A percentile compares a stretch with the other conserved stretches of the same genome.
Conservation (phyloP, 2,797 vertebrate genomes). For the Gobio occitaniae region DNA sequence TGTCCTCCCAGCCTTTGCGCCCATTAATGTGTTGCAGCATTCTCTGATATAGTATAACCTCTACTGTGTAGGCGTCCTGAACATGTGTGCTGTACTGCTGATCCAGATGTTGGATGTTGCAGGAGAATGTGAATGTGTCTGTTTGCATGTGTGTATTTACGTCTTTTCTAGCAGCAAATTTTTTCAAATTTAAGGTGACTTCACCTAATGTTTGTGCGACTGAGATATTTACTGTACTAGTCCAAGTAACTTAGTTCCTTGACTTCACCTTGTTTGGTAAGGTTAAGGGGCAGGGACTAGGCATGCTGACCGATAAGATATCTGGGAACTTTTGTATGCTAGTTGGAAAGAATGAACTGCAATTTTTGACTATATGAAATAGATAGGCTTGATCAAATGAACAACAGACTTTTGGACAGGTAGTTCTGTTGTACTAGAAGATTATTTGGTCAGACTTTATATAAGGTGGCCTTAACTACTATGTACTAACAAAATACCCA, state of each 20-base stretch:
- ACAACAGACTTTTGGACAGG: neutral
- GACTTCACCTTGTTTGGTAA: neutral
- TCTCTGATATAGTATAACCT: neutral
- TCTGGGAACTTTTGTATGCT: slow-evolving; percentile 2
- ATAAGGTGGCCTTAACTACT: neutral
- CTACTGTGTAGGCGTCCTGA: slow-evolving; percentile 39
- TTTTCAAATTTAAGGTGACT: slow-evolving; percentile 8
- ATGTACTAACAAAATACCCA: neutral
- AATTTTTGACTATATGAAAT: neutral
- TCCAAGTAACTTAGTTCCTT: neutral
- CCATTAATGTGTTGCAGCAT: neutral
- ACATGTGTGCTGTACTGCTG: neutral
- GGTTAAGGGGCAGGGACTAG: neutral
- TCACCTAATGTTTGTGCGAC: neutral
- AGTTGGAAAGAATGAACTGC: neutral
- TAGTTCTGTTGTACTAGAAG: slow-evolving; percentile 16
- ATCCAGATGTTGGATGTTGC: slow-evolving; percentile 40
- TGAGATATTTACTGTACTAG: slow-evolving; percentile 24
- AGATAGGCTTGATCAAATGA: slow-evolving; percentile 14
- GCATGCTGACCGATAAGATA: neutral
- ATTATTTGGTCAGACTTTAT: slow-evolving; percentile 19
- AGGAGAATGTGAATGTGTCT: slow-evolving; percentile 16
- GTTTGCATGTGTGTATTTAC: slow-evolving; percentile 27
- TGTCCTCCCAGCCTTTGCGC: neutral
- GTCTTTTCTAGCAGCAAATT: slow-evolving; percentile 22